Evolutionary conservation across 1,140 invertebrate genomes (phyloP).

Genomic region (Leptinotarsa lineolata): DNA sequence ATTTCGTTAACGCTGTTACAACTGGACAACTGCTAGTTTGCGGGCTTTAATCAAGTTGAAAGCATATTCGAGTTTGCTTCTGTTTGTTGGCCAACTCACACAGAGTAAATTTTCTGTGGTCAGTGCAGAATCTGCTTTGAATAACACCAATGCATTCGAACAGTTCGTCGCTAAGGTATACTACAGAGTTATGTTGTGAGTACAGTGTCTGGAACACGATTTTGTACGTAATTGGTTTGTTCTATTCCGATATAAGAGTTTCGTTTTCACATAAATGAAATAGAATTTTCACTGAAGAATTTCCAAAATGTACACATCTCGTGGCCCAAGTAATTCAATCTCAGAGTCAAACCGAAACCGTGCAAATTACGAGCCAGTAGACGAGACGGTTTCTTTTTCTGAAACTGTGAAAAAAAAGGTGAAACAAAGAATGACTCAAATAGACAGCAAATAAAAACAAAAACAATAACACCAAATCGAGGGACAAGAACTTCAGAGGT

Average conservation of each 20-base stretch:
- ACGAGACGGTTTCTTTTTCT: background rate
- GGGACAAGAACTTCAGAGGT: background rate
- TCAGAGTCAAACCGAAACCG: background rate
- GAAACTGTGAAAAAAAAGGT: background rate
- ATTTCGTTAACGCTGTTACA: constrained; percentile 1
- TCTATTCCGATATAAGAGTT: no score
- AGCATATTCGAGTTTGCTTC: background rate
- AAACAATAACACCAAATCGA: background rate
- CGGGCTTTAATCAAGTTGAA: constrained; percentile 18
- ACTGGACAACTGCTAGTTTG: constrained; percentile 13
- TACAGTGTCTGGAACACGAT: no score
- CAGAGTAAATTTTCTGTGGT: background rate
- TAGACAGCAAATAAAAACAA: background rate
- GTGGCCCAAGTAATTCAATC: background rate
- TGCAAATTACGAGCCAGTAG: background rate
- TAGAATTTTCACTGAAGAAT: no score
- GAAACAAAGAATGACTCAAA: background rate
- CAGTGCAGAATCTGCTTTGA: background rate
- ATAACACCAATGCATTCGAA: background rate
- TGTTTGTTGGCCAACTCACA: background rate
- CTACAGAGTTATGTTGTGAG: no score
- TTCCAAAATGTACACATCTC: no score
- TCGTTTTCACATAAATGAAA: no score
- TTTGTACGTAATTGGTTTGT: no score
- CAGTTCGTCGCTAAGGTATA: background rate